These are phyloP conservation scores for Drosophila ercepeae DNA, from an alignment of 1,140 invertebrate genomes.

Conservation along the genomic window DNA sequence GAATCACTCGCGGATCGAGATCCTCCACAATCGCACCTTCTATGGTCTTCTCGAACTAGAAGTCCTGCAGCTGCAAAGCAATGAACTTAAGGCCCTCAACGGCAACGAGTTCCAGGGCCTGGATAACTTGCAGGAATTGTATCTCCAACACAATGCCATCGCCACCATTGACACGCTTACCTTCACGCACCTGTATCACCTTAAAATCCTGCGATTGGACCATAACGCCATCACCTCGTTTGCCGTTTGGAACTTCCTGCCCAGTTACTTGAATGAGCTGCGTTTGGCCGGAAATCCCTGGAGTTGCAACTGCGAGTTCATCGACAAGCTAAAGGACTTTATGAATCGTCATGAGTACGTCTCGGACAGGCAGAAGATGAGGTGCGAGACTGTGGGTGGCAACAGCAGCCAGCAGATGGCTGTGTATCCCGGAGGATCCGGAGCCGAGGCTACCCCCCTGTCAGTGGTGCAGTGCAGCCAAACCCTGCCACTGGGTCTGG, in stretches of 20 bases:
- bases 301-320: conserved; percentile 94
- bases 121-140: conserved; percentile 91
- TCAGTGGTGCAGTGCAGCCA: conserved; percentile 71
- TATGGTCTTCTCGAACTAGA: conserved; percentile 93
- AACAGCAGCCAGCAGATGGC: conserved; percentile 84
- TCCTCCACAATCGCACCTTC: conserved; percentile 95
- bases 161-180: conserved; percentile 90
- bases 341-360: conserved; percentile 87
- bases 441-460: conserved; percentile 27
- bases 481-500: conserved; percentile 55
- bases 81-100: conserved; percentile 89
- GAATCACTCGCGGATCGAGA: conserved; percentile 93
- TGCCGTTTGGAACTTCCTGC: conserved; percentile 90
- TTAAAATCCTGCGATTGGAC: conserved; percentile 90
- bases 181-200: conserved; percentile 88
- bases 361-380: conserved; percentile 86
- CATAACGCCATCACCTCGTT: conserved; percentile 90
- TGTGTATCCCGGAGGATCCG: conserved; percentile 37
- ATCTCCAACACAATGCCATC: conserved; percentile 93
- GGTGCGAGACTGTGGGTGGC: conserved; percentile 41
- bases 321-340: conserved; percentile 92
- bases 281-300: conserved; percentile 92
- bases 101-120: conserved; percentile 93
- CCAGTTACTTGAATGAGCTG: conserved; percentile 87
- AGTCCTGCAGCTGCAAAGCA: conserved; percentile 92